Percentiles rank a stretch among this genome's conserved stretches.
phyloP scores from a whole-genome alignment of 2,888 invertebrate species.

The Synergus umbraculus region DNA sequence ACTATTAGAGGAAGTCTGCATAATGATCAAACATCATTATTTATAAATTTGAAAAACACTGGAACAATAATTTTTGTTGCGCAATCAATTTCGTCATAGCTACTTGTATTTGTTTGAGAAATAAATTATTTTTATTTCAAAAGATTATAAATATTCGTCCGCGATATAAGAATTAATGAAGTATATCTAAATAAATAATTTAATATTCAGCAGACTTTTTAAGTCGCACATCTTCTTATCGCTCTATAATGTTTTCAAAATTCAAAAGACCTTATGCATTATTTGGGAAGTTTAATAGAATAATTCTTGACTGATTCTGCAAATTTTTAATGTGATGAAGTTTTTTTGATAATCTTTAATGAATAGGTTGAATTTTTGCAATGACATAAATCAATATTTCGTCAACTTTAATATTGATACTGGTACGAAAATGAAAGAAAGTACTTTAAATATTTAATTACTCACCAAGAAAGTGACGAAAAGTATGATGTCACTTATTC shows the following conservation, averaged over 20 bases:
- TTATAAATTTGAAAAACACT: background rate
- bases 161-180: too few relatives aligned
- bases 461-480: background rate
- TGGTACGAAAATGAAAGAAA: background rate
- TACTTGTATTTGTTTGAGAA: background rate
- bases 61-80: background rate
- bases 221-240: background rate
- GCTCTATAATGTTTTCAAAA: background rate
- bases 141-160: background rate
- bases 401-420: background rate
- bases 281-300: too few relatives aligned
- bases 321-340: too few relatives aligned
- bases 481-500: background rate
- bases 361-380: background rate
- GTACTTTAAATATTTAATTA: background rate
- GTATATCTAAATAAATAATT: background rate
- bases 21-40: too few relatives aligned
- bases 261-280: background rate
- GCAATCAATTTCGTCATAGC: slow-evolving; percentile 3
- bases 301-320: too few relatives aligned
- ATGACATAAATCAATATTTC: background rate
- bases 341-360: background rate
- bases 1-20: background rate
- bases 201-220: background rate
- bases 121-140: slow-evolving; percentile 5